A percentile compares a stretch with the other conserved stretches of the same genome.
Evolutionary conservation across 2,797 vertebrate species (phyloP).

Genomic region (Zalophus californianus): DNA sequence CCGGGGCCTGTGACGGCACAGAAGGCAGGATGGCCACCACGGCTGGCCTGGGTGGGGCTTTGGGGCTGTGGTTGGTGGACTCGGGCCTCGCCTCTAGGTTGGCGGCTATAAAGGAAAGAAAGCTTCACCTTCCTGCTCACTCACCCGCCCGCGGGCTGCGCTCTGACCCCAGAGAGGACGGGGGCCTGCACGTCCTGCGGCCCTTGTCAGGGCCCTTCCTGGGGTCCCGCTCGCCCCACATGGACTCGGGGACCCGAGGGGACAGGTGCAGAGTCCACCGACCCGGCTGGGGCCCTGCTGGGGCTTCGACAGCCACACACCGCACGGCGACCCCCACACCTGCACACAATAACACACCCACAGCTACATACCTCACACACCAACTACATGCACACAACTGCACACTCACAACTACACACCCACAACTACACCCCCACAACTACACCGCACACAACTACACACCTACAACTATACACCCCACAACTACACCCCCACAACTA

Average conservation of each 20-base stretch:
- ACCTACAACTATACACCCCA: too few relatives aligned
- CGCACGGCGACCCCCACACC: neutral
- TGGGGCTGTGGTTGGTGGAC: too few relatives aligned
- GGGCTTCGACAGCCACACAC: neutral
- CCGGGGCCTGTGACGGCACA: neutral
- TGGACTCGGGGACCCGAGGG: neutral
- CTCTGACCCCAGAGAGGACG: neutral
- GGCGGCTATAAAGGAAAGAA: neutral
- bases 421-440: neutral
- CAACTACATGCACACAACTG: too few relatives aligned
- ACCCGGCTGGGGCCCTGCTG: neutral
- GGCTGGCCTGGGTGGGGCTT: neutral
- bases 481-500: too few relatives aligned
- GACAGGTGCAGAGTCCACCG: neutral
- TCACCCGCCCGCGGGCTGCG: rapidly evolving
- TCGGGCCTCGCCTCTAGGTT: neutral
- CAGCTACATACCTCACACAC: too few relatives aligned
- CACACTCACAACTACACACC: too few relatives aligned
- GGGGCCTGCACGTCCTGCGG: neutral
- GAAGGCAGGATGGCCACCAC: neutral
- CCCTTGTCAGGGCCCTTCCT: neutral
- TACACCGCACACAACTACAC: too few relatives aligned
- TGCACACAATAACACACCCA: too few relatives aligned
- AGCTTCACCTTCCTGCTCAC: neutral
- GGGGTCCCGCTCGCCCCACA: too few relatives aligned